Conservation (phyloP, 1,140 invertebrate genomes). For the Armadillidium nasatum region DNA sequence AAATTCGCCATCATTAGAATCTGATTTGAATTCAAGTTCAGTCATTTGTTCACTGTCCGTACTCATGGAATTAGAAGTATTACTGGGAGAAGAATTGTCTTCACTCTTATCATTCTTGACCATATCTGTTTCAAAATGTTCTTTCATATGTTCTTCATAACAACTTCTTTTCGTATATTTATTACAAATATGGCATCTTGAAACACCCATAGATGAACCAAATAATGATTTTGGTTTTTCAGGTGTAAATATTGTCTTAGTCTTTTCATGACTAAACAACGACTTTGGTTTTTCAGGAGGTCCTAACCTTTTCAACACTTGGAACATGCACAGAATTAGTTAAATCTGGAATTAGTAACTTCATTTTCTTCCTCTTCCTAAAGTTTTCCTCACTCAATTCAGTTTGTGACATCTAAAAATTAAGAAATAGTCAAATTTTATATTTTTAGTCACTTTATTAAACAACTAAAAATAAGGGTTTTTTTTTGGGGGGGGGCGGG, state of each 20-base stretch:
- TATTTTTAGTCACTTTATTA: too few relatives aligned
- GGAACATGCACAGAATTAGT: not conserved
- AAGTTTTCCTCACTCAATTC: not conserved
- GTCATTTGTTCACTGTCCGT: not conserved
- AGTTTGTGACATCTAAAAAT: not conserved
- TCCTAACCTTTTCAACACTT: not conserved
- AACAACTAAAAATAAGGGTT: too few relatives aligned
- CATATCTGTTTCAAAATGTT: not conserved
- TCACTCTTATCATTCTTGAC: not conserved
- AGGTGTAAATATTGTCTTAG: not conserved
- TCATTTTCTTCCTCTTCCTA: not conserved
- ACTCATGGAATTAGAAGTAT: not conserved
- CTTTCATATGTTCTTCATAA: not conserved
- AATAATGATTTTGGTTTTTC: constrained; percentile 1
- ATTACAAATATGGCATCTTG: not conserved
- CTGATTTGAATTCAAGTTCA: not conserved
- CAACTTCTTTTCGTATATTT: constrained; percentile 7
- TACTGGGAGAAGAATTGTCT: not conserved
- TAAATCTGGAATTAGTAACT: not conserved
- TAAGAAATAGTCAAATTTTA: not conserved
- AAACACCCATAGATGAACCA: not conserved
- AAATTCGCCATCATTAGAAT: not conserved
- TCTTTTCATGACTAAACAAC: not conserved
- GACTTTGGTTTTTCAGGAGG: not conserved
- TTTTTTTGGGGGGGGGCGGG: too few relatives aligned